phyloP scores from a whole-genome alignment of 1,140 invertebrate genomes.

The Pomacea maculata region DNA sequence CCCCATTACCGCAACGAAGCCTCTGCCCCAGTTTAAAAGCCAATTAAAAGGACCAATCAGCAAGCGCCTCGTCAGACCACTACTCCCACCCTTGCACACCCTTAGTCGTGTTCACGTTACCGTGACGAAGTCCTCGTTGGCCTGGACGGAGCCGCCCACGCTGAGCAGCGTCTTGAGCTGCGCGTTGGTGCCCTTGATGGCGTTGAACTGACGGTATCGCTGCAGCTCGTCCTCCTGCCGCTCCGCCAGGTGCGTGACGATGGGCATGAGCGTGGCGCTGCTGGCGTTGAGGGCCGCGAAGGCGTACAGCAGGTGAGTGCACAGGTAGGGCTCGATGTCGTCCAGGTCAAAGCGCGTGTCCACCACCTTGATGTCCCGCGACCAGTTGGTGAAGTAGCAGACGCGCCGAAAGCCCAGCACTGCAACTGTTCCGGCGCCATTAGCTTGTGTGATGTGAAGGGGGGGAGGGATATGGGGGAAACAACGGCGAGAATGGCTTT shows the following conservation, averaged over 20 bases:
- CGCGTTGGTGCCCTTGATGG: slow-evolving; percentile 26
- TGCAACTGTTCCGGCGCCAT: neutral
- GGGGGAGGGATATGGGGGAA: neutral
- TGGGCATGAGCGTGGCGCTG: neutral
- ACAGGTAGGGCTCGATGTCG: slow-evolving; percentile 76
- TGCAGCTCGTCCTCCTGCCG: slow-evolving; percentile 16
- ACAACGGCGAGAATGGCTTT: too few relatives aligned
- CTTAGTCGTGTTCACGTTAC: slow-evolving; percentile 1
- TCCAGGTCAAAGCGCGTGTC: slow-evolving; percentile 47
- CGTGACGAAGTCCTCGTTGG: slow-evolving; percentile 26
- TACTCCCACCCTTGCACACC: neutral
- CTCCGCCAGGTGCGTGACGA: slow-evolving; percentile 19
- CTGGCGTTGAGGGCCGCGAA: slow-evolving; percentile 72
- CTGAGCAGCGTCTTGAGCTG: slow-evolving; percentile 34
- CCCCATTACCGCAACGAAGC: too few relatives aligned
- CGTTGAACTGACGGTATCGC: slow-evolving; percentile 31
- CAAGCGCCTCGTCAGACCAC: too few relatives aligned
- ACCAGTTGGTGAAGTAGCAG: slow-evolving; percentile 50
- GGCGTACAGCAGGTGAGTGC: slow-evolving; percentile 83
- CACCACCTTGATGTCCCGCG: slow-evolving; percentile 32
- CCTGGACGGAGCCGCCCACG: slow-evolving; percentile 32
- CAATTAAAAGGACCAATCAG: too few relatives aligned
- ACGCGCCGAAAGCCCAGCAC: slow-evolving; percentile 30
- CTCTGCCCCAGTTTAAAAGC: too few relatives aligned
- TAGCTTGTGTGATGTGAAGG: neutral